Base-by-base conservation (phyloP, 1,140 invertebrate species). In the Galleria mellonella region DNA sequence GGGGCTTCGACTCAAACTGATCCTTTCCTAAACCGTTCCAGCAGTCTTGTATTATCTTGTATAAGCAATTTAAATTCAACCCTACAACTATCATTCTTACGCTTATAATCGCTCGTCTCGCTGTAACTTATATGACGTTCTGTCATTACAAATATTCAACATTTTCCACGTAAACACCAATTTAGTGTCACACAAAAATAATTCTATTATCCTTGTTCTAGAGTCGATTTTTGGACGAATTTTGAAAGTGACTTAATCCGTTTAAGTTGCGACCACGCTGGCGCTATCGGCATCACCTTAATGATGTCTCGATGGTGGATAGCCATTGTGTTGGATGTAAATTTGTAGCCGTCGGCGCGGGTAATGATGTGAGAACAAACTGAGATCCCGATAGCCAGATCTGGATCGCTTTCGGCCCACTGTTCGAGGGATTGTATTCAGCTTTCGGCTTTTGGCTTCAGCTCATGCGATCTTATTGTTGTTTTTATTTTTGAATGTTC, bases 291-390 rank as follows among this genome's bases (percentile, higher is more conserved):
- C 76, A 85, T 85, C 82, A 85, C 82, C 82, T 83, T 85, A 85
- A 85, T 85, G 82, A 85, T 85, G 78, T 81, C 78, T 85, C 78
- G 82, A 85, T 83, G 82, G 70, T 73, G 78, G 82, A 85, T 83
- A 79, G 76, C 78, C 78, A 85, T 85, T 83, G 82, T 85, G 78
- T 73, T 75, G 78, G 78, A 85, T 85, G 82, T 85, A 85, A 85
- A 82, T 85, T 83, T 85, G 82, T 85, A 83, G 76, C 78, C 82
- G 82, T 83, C 82, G 82, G 82, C 82, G 82, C 76, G 82, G 82
- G 78, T 85, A 85, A 85, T 85, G 82, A 85, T 85, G 82, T 85
- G 82, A 85, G 82, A 85, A 85, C 82, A 85, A 81, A 79, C 81
- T 77, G 71, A 79, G 78, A 83, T 81, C 71, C 72, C 68, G 81